Conservation (phyloP, 2,888 invertebrate genomes). For the Temnothorax ravouxi region DNA sequence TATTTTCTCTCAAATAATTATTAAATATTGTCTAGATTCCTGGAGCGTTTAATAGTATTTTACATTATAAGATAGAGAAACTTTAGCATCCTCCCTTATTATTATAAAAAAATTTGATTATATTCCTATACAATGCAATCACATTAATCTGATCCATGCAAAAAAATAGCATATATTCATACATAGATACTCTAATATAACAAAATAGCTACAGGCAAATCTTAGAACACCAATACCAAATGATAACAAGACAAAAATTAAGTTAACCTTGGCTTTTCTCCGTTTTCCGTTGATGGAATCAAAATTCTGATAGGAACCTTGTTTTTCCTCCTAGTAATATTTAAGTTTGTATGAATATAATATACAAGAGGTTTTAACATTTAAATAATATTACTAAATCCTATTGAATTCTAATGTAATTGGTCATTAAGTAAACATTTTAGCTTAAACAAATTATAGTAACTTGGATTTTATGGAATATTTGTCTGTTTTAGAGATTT, state of each 20-base stretch:
- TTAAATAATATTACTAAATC: slow-evolving; percentile 12
- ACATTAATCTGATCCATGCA: slow-evolving; percentile 28
- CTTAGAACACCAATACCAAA: slow-evolving; percentile 70
- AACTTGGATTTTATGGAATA: background rate
- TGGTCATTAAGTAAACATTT: background rate
- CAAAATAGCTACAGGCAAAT: slow-evolving; percentile 41
- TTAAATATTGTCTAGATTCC: background rate
- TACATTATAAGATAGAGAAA: background rate
- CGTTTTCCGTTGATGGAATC: slow-evolving; percentile 83
- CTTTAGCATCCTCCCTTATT: background rate
- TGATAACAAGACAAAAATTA: slow-evolving; percentile 76
- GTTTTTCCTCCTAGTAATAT: slow-evolving; percentile 85
- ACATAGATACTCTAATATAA: background rate
- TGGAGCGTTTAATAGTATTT: background rate
- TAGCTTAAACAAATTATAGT: background rate
- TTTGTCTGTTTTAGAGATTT: background rate
- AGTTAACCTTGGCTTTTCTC: slow-evolving; percentile 84
- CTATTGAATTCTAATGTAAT: background rate
- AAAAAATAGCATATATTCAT: slow-evolving; percentile 15
- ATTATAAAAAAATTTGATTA: background rate
- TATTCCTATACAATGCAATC: slow-evolving; percentile 1
- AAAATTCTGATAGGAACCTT: slow-evolving; percentile 85
- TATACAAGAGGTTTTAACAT: slow-evolving; percentile 15
- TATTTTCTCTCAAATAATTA: background rate
- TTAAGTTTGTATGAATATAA: slow-evolving; percentile 73